Conservation (phyloP, 2,113 vertebrate genomes). For the Lampris megalopsis region DNA sequence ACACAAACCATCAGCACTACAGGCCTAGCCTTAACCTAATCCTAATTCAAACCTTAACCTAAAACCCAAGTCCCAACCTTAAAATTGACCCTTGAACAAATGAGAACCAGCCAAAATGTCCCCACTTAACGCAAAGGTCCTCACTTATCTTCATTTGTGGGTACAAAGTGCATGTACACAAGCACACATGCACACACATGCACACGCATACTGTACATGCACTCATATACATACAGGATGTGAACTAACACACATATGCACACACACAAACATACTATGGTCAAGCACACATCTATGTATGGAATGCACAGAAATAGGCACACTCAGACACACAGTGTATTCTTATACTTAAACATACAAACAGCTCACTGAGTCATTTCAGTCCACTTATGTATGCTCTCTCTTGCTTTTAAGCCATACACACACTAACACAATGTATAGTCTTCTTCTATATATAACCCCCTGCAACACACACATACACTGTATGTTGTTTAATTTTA, state of each 20-base stretch:
- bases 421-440: slow-evolving; percentile 9
- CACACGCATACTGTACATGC: neutral
- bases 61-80: too few relatives aligned
- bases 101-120: too few relatives aligned
- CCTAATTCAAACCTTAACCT: too few relatives aligned
- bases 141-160: too few relatives aligned
- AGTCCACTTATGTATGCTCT: slow-evolving; percentile 23
- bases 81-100: too few relatives aligned
- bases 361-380: slow-evolving; percentile 22
- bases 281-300: too few relatives aligned
- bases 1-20: too few relatives aligned
- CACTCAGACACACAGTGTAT: neutral
- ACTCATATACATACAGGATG: neutral
- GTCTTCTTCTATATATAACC: too few relatives aligned
- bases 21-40: too few relatives aligned
- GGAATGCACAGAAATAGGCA: slow-evolving; percentile 1
- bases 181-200: neutral
- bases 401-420: neutral
- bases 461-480: neutral
- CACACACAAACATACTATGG: neutral
- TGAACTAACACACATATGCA: slow-evolving; percentile 4
- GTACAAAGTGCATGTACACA: too few relatives aligned
- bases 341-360: slow-evolving; percentile 29
- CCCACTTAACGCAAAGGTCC: too few relatives aligned
- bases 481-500: neutral